Evolutionary conservation across 1,140 invertebrate genomes (phyloP).

Genomic region (Bombus waltoni): DNA sequence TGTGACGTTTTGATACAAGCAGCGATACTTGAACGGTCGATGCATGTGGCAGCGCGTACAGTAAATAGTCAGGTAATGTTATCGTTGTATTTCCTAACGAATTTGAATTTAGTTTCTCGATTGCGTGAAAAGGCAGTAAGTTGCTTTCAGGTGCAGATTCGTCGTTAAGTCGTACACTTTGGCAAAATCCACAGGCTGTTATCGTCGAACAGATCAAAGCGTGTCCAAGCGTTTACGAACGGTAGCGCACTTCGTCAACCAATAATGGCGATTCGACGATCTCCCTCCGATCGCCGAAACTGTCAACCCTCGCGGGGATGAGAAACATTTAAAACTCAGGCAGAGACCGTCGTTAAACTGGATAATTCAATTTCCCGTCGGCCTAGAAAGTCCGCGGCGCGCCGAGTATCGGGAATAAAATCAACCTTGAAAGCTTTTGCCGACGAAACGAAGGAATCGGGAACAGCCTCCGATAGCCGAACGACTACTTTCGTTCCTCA

Average conservation of each 20-base stretch:
- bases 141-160: background rate
- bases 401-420: slow-evolving; percentile 36
- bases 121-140: background rate
- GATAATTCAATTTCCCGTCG: slow-evolving; percentile 46
- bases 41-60: background rate
- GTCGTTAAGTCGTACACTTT: background rate
- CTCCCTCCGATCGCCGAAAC: slow-evolving; percentile 9
- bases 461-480: slow-evolving; percentile 1
- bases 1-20: background rate
- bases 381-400: slow-evolving; percentile 18
- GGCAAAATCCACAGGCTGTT: background rate
- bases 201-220: background rate
- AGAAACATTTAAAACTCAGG: slow-evolving; percentile 32
- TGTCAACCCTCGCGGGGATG: background rate
- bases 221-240: no score
- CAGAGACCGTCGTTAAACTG: slow-evolving; percentile 39
- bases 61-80: background rate
- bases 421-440: slow-evolving; percentile 25
- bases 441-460: background rate
- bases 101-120: background rate
- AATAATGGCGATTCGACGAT: background rate
- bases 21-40: background rate
- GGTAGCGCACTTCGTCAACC: background rate
- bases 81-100: background rate
- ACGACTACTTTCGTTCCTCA: slow-evolving; percentile 38